A percentile compares a stretch with the other conserved stretches of the same genome.
Evolutionary conservation across 2,113 vertebrate species (phyloP).

Genomic region (Natator depressus): DNA sequence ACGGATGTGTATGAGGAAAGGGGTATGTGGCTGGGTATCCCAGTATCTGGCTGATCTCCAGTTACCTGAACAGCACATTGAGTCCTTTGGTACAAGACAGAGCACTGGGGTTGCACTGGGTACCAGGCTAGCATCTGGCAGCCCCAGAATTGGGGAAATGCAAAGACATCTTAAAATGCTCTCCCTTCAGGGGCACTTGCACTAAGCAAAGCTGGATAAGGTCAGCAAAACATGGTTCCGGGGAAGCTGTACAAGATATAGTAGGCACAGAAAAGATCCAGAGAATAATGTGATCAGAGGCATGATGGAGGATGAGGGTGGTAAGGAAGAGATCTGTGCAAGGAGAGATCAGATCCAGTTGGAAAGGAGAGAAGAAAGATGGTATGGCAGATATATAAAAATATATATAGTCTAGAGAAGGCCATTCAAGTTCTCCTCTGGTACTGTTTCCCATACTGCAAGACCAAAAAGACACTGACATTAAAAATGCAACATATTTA

Average conservation of each 20-base stretch:
- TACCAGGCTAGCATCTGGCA: neutral
- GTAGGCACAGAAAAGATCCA: rapidly evolving
- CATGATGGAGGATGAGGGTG: rapidly evolving
- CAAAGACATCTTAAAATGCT: neutral
- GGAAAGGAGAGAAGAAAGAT: neutral
- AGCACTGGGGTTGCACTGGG: neutral
- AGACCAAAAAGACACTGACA: conserved; percentile 1
- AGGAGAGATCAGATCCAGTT: neutral
- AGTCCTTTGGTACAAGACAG: neutral
- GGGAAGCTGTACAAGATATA: neutral
- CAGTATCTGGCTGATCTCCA: neutral
- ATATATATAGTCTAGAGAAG: neutral
- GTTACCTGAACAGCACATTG: neutral
- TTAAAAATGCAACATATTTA: conserved; percentile 10
- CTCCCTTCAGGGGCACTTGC: neutral
- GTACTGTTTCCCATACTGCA: neutral
- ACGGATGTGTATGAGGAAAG: neutral
- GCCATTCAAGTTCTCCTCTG: neutral
- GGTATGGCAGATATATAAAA: neutral
- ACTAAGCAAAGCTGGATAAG: neutral
- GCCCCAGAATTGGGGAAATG: neutral
- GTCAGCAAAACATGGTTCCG: neutral
- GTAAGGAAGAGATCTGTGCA: neutral
- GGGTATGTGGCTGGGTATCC: neutral
- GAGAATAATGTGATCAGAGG: neutral